phyloP scores from a whole-genome alignment of 2,797 vertebrate genomes.

The Mus minutoides region DNA sequence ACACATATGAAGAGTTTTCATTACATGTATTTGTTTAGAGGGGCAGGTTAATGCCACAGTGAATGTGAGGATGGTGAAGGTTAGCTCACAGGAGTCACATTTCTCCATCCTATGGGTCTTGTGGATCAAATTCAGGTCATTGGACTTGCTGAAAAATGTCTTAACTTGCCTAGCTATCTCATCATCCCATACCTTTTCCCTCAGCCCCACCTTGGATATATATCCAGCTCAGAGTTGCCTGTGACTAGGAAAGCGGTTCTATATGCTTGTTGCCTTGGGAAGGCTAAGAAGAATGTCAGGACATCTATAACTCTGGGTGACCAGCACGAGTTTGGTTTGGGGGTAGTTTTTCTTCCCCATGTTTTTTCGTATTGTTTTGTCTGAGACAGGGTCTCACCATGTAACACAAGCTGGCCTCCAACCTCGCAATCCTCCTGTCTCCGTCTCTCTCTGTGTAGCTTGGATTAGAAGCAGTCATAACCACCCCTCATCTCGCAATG shows the following conservation, averaged over 20 bases:
- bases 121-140: background rate
- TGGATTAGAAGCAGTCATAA: background rate
- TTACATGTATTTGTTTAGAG: background rate
- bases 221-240: background rate
- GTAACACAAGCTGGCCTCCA: background rate
- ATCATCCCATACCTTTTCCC: background rate
- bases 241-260: background rate
- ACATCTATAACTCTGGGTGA: background rate
- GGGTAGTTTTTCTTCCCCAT: background rate
- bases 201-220: background rate
- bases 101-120: background rate
- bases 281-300: background rate
- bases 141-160: background rate
- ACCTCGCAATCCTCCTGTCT: background rate
- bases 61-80: background rate
- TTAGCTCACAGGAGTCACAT: background rate
- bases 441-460: background rate
- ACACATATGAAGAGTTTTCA: background rate
- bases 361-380: background rate
- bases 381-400: background rate
- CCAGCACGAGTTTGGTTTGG: background rate
- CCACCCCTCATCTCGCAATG: background rate
- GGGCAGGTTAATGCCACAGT: too few relatives aligned
- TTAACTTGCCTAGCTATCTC: background rate
- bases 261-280: background rate